phyloP scores from a whole-genome alignment of 2,888 invertebrate genomes.

The Diarsia brunnea region DNA sequence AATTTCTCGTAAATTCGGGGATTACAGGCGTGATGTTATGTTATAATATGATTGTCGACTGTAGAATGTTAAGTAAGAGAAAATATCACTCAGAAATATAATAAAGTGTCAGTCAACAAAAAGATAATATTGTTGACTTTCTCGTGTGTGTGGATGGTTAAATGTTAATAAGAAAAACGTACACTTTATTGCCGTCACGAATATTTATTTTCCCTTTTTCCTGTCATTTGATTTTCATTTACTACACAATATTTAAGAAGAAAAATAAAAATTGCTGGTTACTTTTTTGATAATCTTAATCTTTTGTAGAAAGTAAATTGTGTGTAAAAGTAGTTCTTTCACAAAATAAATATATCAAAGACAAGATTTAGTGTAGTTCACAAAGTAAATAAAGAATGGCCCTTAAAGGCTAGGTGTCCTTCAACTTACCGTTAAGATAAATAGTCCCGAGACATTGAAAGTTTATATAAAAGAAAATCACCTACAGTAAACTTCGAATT shows the following conservation, averaged over 20 bases:
- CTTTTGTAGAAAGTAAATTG: background rate
- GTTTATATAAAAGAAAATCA: constrained; percentile 16
- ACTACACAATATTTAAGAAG: background rate
- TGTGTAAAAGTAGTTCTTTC: background rate
- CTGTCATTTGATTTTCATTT: background rate
- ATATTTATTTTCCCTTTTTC: background rate
- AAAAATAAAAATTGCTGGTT: background rate
- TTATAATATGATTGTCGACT: too few relatives aligned
- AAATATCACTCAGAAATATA: background rate
- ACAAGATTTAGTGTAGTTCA: background rate
- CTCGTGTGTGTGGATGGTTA: background rate
- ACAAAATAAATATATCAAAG: constrained; percentile 5
- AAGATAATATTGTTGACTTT: background rate
- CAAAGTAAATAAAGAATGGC: constrained; percentile 18
- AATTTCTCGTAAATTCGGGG: too few relatives aligned
- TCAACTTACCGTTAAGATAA: constrained; percentile 10
- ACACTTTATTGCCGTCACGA: background rate
- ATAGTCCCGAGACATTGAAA: constrained; percentile 5
- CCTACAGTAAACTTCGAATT: background rate
- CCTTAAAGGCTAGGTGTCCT: background rate
- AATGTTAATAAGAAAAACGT: background rate
- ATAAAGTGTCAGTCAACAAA: background rate
- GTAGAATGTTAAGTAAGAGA: too few relatives aligned
- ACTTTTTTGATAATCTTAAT: background rate
- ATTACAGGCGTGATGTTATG: too few relatives aligned